Conservation (phyloP, 2,113 vertebrate genomes). For the Phalacrocorax pelagicus region DNA sequence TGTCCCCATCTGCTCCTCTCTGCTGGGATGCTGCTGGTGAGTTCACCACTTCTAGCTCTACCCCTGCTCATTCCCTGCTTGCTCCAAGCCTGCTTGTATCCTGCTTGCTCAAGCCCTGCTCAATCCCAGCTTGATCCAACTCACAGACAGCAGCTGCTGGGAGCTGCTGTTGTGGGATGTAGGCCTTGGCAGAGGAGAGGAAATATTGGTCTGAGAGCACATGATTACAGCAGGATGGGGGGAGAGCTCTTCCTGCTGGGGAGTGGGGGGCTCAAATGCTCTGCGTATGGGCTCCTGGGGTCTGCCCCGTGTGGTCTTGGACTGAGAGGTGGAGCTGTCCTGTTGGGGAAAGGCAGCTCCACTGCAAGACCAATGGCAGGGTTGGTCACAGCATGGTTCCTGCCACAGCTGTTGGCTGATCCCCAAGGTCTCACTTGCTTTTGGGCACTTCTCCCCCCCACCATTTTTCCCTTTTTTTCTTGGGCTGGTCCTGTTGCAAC, state of each 20-base stretch:
- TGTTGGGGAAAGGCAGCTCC: background rate
- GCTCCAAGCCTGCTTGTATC: background rate
- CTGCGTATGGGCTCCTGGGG: background rate
- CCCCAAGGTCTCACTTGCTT: background rate
- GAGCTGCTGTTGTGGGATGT: background rate
- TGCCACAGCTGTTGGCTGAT: background rate
- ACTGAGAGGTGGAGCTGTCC: background rate
- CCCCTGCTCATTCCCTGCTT: background rate
- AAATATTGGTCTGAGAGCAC: background rate
- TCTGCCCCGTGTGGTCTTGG: background rate
- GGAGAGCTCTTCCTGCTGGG: background rate
- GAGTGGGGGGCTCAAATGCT: background rate
- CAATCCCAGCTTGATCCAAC: background rate
- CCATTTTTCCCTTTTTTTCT: background rate
- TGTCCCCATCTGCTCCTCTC: background rate
- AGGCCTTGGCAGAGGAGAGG: background rate
- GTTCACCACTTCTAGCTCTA: background rate
- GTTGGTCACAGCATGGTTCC: background rate
- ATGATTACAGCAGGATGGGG: accelerated
- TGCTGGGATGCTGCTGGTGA: background rate
- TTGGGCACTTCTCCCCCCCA: background rate
- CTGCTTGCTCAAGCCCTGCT: background rate
- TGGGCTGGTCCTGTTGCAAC: background rate
- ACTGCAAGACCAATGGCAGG: background rate
- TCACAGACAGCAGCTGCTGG: background rate